These are phyloP conservation scores for Agrotis clavis DNA, from an alignment of 2,888 invertebrate species.

Conservation along the genomic window DNA sequence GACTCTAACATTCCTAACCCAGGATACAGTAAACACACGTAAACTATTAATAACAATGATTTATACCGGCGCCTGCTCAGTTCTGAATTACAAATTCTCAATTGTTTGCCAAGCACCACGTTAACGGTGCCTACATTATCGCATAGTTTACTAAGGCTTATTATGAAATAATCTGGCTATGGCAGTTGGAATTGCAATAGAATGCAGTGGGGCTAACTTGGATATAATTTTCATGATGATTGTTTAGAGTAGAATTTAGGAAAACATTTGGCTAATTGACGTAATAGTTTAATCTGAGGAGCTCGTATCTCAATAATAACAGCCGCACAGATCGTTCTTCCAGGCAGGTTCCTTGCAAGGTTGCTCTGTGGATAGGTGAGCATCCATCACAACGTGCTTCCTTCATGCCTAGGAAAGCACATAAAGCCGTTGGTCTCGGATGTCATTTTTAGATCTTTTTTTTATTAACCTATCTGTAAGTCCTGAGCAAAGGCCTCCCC, in stretches of 20 bases:
- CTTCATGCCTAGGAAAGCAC: too few relatives aligned
- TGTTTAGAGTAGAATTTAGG: not conserved
- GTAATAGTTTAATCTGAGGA: not conserved
- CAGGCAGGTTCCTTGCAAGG: too few relatives aligned
- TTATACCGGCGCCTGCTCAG: conserved; percentile 35
- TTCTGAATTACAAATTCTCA: conserved; percentile 42
- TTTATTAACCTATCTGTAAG: too few relatives aligned
- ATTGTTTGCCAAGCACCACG: conserved; percentile 38
- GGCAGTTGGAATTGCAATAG: conserved; percentile 40
- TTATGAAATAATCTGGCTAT: conserved; percentile 48
- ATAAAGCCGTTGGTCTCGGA: too few relatives aligned
- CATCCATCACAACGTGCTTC: too few relatives aligned
- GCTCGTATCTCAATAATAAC: too few relatives aligned
- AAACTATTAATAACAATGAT: conserved; percentile 45
- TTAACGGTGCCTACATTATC: conserved; percentile 32
- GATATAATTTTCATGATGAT: conserved; percentile 18
- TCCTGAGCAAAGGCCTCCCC: too few relatives aligned
- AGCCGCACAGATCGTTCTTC: too few relatives aligned
- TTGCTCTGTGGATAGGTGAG: too few relatives aligned
- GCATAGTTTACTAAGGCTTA: conserved; percentile 33
- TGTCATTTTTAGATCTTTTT: too few relatives aligned
- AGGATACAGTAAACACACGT: conserved; percentile 18
- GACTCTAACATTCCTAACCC: not conserved
- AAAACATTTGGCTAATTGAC: not conserved
- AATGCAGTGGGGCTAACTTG: conserved; percentile 26